Base-by-base conservation (phyloP, 2,797 vertebrate species). In the Phylloscopus collybita region DNA sequence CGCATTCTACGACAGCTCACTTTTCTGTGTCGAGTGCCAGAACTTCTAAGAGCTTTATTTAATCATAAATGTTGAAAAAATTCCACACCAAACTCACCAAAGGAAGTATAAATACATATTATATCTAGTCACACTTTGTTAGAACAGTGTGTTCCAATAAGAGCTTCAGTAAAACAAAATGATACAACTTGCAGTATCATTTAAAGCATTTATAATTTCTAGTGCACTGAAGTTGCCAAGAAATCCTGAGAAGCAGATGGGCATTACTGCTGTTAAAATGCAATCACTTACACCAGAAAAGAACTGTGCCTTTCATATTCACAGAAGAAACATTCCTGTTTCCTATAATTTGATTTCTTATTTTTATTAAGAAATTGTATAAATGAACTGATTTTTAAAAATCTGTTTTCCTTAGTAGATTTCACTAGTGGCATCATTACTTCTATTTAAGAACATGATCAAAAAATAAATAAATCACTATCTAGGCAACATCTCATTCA, bases 231-330 rank as follows among this genome's bases (percentile, higher is more conserved):
- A 95, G 82, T 72, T 94, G 95, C 92, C 94, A 97, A 95, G 92
- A 95, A 97, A 90, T 23, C 61, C 47, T 75, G 72, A 90, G 62
- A 94, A 94, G 92, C 93, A 97, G 93, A 94, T 95, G 89, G 95
- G 93, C 62, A 91, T 90, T 92, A 86, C 70, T 81, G 89, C 72
- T 93, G 91, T 72, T 91, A 90, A 94, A 95, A 95, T 91, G 65
- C 49, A 96, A 59, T 36, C 57, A 80, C 50, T 67, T 88, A 78
- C 22, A 92, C 15, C 29, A 94, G 47, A 75, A 72, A 88, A 90
- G 27, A 91, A 62, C 26, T 59, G 29, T 13, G 40, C 61, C 57
- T 87, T 29, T 91, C 75, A 78, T 69, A 80, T 29, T 69, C 65
- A 53, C 8, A 86, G 72, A 72, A 71, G 32, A 88, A 90, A 72